phyloP scores from a whole-genome alignment of 2,797 vertebrate species.

The Chelon labrosus region DNA sequence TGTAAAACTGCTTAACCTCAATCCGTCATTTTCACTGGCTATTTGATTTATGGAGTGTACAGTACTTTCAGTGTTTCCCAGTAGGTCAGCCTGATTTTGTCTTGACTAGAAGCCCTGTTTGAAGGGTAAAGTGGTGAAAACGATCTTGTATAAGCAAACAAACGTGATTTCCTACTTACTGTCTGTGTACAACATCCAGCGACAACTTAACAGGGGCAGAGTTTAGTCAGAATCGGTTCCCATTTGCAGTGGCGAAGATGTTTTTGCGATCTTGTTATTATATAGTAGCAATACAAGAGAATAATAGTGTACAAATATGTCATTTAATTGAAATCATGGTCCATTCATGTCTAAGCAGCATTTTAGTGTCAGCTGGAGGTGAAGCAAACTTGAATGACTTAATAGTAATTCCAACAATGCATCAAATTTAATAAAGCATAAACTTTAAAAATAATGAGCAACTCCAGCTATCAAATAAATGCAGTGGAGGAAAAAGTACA shows the following conservation, averaged over 20 bases:
- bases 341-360: neutral
- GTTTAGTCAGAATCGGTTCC: slow-evolving; percentile 9
- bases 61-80: slow-evolving; percentile 19
- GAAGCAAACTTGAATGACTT: neutral
- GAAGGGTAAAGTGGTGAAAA: slow-evolving; percentile 17
- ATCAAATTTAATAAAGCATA: neutral
- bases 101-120: slow-evolving; percentile 1
- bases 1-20: slow-evolving; percentile 62
- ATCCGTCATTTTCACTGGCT: slow-evolving; percentile 64
- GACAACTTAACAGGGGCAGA: slow-evolving; percentile 19
- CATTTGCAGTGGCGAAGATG: no score
- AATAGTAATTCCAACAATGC: neutral
- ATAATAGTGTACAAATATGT: neutral
- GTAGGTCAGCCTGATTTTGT: slow-evolving; percentile 29
- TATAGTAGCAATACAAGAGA: neutral
- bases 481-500: neutral
- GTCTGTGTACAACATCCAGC: neutral
- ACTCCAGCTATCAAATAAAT: neutral
- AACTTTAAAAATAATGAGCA: slow-evolving; percentile 1
- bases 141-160: slow-evolving; percentile 5
- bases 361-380: neutral
- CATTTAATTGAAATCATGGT: neutral
- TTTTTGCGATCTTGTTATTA: no score
- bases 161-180: slow-evolving; percentile 12
- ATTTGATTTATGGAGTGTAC: slow-evolving; percentile 52